A percentile compares a stretch with the other conserved stretches of the same genome.
Evolutionary conservation across 2,113 vertebrate genomes (phyloP).

Genomic region (Siniperca chuatsi): DNA sequence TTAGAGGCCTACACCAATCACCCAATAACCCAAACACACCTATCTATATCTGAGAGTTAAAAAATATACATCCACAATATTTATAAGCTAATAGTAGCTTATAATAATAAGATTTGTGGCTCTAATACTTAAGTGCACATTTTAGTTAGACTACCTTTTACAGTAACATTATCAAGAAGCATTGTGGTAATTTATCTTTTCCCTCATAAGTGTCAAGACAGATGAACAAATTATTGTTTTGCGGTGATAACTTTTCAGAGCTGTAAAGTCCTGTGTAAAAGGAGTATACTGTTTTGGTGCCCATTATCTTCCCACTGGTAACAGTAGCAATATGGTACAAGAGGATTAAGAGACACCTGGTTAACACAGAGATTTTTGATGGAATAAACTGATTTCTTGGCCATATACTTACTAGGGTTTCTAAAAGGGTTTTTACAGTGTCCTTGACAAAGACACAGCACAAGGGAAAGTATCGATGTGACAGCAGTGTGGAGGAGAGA

Average conservation of each 20-base stretch:
- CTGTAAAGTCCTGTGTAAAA: not conserved
- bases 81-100: no score
- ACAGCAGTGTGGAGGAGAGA: not conserved
- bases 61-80: no score
- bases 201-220: not conserved
- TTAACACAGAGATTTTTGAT: not conserved
- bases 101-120: no score
- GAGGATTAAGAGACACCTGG: slow-evolving; percentile 3
- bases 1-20: no score
- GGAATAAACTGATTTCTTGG: slow-evolving; percentile 5
- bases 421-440: not conserved
- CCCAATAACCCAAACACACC: no score
- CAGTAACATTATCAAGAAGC: no score
- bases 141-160: no score
- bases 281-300: no score
- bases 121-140: no score
- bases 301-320: not conserved
- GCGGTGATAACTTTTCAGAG: not conserved
- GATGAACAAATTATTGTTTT: not conserved
- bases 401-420: not conserved
- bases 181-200: no score
- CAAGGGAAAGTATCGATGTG: not conserved
- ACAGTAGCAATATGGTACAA: not conserved
- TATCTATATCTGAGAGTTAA: no score
- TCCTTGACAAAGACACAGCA: not conserved